phyloP scores from a whole-genome alignment of 2,113 vertebrate genomes.

The Pituophis catenifer region DNA sequence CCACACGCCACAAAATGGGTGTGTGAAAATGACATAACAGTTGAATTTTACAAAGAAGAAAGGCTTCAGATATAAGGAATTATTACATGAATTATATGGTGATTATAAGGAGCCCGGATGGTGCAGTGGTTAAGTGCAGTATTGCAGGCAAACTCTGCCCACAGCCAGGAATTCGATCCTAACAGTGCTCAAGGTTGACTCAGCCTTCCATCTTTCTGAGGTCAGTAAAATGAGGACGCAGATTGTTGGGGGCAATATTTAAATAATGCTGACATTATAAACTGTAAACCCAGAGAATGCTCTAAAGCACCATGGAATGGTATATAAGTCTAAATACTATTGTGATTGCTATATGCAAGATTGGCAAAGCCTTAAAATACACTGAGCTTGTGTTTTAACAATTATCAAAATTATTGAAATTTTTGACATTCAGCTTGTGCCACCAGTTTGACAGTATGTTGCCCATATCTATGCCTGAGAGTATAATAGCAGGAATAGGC shows the following conservation, averaged over 20 bases:
- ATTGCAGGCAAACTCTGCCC: background rate
- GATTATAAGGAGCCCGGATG: background rate
- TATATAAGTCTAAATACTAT: too few relatives aligned
- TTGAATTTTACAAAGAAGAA: constrained; percentile 97
- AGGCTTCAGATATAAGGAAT: constrained; percentile 73
- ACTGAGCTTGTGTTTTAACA: background rate
- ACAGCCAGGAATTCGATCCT: background rate
- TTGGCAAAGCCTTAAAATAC: background rate
- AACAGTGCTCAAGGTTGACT: background rate
- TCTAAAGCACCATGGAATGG: too few relatives aligned
- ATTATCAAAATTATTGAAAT: background rate
- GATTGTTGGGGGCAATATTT: background rate
- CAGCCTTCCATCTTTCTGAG: background rate
- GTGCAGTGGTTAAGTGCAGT: background rate
- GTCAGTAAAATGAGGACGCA: background rate
- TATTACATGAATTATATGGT: background rate
- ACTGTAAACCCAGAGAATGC: background rate
- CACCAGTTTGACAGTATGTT: background rate
- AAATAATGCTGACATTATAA: background rate
- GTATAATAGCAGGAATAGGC: background rate
- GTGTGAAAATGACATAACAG: constrained; percentile 91
- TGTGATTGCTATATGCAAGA: background rate
- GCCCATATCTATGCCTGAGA: background rate
- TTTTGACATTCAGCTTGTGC: background rate
- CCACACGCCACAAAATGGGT: constrained; percentile 54